Base-by-base conservation (phyloP, 2,113 vertebrate species). In the Cinclus cinclus region DNA sequence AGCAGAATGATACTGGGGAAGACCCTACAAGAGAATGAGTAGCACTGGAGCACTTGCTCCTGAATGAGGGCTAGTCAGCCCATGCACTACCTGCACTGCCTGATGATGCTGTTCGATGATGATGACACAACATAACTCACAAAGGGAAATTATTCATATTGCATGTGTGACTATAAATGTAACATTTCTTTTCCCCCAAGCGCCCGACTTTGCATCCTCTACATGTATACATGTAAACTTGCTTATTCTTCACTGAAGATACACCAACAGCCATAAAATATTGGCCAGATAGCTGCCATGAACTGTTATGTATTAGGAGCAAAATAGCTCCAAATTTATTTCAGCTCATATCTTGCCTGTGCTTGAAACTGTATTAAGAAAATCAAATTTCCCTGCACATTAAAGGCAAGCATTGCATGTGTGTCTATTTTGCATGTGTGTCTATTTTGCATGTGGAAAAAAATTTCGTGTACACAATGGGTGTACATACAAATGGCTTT, bases 391-490 rank as follows among this genome's bases (percentile, higher is more conserved):
- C 37, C 23, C 14, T 52, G 42, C 5, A 60, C 28, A 30, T 60
- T 75, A 64, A 70, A 78, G 52, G 24, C 24, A 78, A 58, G 9
- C 46, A 53, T 64, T 73, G 39, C 39, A 63, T 13, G 24, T 3
- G 1, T 55, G 25, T 75, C 71, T 88, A 11, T 70, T 86, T 78
- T 71, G 52, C 52, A 83, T 16, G 44, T 46, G 49, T 55, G 25
- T 75, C 71, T 88, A 11, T 70, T 86, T 78, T 71, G 52, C 52
- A 83, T 16, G 44, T 46, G 49, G 52, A 90, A 81, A 92, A 70
- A 81, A 91, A 56, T 81, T 87, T 55, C 90, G 20, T 76, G 60
- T 76, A 49, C 41, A 53, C 46, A 75, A 15, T 21, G 42, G 33
- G 6, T 24, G 68, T 33, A 63, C 47, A 74, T n/a, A 88, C 24